phyloP scores from a whole-genome alignment of 2,888 invertebrate genomes.

The Tridacna crocea region DNA sequence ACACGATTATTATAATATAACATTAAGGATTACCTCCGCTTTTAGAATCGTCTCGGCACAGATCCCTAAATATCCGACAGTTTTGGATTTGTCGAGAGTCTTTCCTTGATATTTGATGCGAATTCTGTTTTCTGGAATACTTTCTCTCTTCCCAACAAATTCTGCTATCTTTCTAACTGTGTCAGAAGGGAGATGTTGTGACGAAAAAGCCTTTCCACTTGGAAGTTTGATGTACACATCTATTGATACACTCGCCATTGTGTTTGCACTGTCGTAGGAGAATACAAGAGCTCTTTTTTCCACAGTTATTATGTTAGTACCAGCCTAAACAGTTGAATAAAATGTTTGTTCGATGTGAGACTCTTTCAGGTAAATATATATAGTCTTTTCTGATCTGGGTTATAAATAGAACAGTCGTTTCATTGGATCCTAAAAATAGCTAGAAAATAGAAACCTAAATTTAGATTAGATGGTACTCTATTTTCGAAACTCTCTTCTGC shows the following conservation, averaged over 20 bases:
- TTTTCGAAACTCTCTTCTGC: no score
- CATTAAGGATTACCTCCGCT: slow-evolving; percentile 73
- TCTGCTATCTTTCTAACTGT: slow-evolving; percentile 62
- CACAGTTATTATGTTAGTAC: no score
- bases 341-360: no score
- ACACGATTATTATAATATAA: neutral
- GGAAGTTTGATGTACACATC: slow-evolving; percentile 77
- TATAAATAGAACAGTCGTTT: no score
- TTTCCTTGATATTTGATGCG: slow-evolving; percentile 80
- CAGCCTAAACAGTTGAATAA: no score
- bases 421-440: no score
- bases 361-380: no score
- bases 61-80: slow-evolving; percentile 75
- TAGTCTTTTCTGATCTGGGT: no score
- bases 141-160: slow-evolving; percentile 66
- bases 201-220: slow-evolving; percentile 69
- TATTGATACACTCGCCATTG: slow-evolving; percentile 64
- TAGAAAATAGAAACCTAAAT: no score
- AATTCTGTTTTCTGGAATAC: slow-evolving; percentile 64
- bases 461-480: no score
- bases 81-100: slow-evolving; percentile 68
- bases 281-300: no score
- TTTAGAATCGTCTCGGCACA: slow-evolving; percentile 78
- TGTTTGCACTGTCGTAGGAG: neutral
- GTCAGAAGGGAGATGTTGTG: slow-evolving; percentile 58